Conservation (phyloP, 2,113 vertebrate species). For the Ibidorhyncha struthersii region DNA sequence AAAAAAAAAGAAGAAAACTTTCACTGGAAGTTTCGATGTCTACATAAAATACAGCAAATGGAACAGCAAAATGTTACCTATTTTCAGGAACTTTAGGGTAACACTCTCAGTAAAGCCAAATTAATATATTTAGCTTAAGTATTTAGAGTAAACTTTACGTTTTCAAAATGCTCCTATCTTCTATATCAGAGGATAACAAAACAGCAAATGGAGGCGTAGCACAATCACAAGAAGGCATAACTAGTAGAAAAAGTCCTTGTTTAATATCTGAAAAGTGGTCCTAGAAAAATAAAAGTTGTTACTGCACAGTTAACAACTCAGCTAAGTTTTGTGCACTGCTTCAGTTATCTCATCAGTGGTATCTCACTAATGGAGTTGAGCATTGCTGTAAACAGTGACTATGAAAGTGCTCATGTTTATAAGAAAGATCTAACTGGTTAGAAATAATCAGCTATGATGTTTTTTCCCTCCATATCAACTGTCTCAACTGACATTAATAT, state of each 20-base stretch:
- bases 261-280: background rate
- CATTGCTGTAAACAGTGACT: background rate
- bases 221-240: background rate
- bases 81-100: background rate
- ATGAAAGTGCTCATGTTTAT: background rate
- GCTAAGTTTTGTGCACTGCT: background rate
- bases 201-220: background rate
- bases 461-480: background rate
- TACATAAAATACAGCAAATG: background rate
- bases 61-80: background rate
- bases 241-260: background rate
- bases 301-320: background rate
- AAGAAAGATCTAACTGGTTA: background rate
- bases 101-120: background rate
- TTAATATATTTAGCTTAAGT: background rate
- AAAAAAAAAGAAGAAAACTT: background rate
- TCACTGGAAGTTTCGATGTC: background rate
- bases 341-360: background rate
- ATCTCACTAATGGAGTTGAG: background rate
- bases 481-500: background rate
- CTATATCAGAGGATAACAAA: background rate
- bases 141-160: background rate
- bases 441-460: background rate
- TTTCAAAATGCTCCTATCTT: background rate
- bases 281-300: background rate